These are phyloP conservation scores for Ormyrus rosae DNA, from an alignment of 2,888 invertebrate species.

Conservation along the genomic window DNA sequence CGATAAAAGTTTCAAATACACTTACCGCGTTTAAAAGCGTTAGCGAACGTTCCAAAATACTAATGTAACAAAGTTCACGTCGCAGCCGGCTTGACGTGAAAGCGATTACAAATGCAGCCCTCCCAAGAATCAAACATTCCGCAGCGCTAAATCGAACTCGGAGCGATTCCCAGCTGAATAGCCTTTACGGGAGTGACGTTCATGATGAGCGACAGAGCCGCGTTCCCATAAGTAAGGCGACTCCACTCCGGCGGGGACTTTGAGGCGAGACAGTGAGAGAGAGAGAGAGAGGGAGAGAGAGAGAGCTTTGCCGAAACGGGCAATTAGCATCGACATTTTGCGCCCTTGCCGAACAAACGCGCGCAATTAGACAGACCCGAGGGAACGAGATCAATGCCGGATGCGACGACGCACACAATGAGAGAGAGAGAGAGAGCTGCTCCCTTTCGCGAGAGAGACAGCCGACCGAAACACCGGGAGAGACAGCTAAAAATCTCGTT, in stretches of 20 bases:
- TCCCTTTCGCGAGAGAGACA: background rate
- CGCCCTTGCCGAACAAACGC: slow-evolving; percentile 60
- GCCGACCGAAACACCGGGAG: slow-evolving; percentile 31
- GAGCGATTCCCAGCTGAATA: too few relatives aligned
- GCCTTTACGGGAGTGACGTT: too few relatives aligned
- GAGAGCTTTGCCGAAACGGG: slow-evolving; percentile 54
- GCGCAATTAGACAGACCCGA: slow-evolving; percentile 61
- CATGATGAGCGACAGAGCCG: too few relatives aligned
- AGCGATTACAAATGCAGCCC: too few relatives aligned
- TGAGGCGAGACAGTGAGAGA: slow-evolving; percentile 13
- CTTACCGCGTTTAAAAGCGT: too few relatives aligned
- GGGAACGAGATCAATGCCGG: slow-evolving; percentile 61
- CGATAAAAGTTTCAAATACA: too few relatives aligned
- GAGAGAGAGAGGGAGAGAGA: too few relatives aligned
- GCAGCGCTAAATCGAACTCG: too few relatives aligned
- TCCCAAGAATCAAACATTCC: too few relatives aligned
- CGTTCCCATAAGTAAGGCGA: slow-evolving; percentile 6
- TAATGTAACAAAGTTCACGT: too few relatives aligned
- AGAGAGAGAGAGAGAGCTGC: slow-evolving; percentile 51
- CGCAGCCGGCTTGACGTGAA: too few relatives aligned
- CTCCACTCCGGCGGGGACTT: background rate
- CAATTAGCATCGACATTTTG: slow-evolving; percentile 62
- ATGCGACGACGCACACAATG: slow-evolving; percentile 55
- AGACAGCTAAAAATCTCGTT: slow-evolving; percentile 35
- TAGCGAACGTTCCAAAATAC: too few relatives aligned